Conservation (phyloP, 2,888 invertebrate genomes). For the Drosophila macrospina region DNA sequence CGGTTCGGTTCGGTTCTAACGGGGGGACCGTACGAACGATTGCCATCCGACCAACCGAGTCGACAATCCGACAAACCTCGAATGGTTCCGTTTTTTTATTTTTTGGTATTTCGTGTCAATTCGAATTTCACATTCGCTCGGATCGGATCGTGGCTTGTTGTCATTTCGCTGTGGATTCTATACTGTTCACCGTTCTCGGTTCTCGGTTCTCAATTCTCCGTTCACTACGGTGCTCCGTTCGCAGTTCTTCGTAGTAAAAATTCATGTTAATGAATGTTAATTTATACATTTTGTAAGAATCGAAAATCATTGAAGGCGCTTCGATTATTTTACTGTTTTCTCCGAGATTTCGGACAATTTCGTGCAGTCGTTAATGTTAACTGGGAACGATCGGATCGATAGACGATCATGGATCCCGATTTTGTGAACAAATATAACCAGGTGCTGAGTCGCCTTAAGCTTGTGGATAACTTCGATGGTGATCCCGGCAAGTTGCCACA, state of each 20-base stretch:
- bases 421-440: slow-evolving; percentile 75
- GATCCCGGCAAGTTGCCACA: slow-evolving; percentile 69
- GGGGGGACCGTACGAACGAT: not conserved
- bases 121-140: slow-evolving; percentile 17
- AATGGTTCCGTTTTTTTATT: slow-evolving; percentile 21
- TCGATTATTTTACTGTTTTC: slow-evolving; percentile 24
- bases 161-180: not conserved
- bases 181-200: not conserved
- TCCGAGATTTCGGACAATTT: slow-evolving; percentile 14
- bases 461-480: slow-evolving; percentile 71
- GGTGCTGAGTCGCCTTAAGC: slow-evolving; percentile 64
- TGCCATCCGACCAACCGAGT: slow-evolving; percentile 12
- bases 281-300: slow-evolving; percentile 79
- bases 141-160: not conserved
- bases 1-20: not conserved
- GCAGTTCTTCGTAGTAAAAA: slow-evolving; percentile 53
- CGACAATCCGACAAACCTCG: slow-evolving; percentile 2
- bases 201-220: not conserved
- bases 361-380: slow-evolving; percentile 12
- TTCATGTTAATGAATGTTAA: slow-evolving; percentile 80
- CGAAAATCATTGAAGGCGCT: slow-evolving; percentile 52
- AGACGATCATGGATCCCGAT: slow-evolving; percentile 64
- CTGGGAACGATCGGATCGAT: slow-evolving; percentile 9
- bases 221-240: not conserved
- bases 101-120: slow-evolving; percentile 8